phyloP scores from a whole-genome alignment of 2,113 vertebrate genomes.

The Tapirus terrestris region DNA sequence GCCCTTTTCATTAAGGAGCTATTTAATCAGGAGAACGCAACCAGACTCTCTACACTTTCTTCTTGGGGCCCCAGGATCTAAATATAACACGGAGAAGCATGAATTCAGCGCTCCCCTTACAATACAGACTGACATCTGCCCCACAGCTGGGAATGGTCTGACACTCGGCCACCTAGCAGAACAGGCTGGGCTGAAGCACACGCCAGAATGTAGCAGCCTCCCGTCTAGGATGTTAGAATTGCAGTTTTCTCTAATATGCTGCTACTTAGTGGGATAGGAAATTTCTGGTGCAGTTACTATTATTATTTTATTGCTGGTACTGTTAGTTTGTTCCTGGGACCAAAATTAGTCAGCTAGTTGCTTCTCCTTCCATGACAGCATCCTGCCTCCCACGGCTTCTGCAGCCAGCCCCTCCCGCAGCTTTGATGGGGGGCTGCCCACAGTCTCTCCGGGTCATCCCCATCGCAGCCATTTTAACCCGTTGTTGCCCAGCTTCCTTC shows the following conservation, averaged over 20 bases:
- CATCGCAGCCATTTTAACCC: not conserved
- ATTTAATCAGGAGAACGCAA: not conserved
- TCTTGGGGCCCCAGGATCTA: not conserved
- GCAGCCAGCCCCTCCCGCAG: not conserved
- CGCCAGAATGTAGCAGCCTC: fast-evolving
- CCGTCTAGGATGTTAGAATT: fast-evolving
- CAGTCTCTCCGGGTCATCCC: not conserved
- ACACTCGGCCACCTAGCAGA: fast-evolving
- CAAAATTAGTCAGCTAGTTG: not conserved
- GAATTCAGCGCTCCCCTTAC: not conserved
- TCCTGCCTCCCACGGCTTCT: not conserved
- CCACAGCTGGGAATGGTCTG: not conserved
- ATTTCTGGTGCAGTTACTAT: not conserved
- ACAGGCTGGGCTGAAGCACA: not conserved
- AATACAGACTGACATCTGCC: not conserved
- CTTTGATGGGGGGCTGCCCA: not conserved
- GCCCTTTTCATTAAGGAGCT: not conserved
- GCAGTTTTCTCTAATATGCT: not conserved
- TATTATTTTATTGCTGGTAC: not conserved
- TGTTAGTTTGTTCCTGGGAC: not conserved
- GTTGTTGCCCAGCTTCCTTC: not conserved
- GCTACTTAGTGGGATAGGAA: fast-evolving
- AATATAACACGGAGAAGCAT: no score
- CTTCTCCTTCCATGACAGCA: not conserved
- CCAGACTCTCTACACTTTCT: not conserved